Base-by-base conservation (phyloP, 2,797 vertebrate genomes). In the Catharus ustulatus region DNA sequence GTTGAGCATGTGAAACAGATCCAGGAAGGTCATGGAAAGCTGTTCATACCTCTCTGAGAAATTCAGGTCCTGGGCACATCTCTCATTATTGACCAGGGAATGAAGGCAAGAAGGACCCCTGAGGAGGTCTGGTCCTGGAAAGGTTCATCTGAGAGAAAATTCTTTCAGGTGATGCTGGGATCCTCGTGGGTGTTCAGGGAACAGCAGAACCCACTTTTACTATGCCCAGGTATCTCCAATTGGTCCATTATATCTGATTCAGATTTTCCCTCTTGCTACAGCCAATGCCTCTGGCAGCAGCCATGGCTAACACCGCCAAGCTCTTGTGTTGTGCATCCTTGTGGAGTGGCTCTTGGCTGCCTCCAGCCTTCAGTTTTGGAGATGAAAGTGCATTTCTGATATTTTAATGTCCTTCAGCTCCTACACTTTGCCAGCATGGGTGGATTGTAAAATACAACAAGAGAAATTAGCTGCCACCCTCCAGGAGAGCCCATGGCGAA, bases 331-430 rank as follows among this genome's bases (percentile, higher is more conserved):
- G 36, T 20, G 30, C 62, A 61, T 32, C 66, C 42, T 40, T 46
- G 38, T 7, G 4, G 34, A 38, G 48, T 26, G 71, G 71, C 63
- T 85, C 17, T 30, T 69, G 78, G 51, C 63, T 79, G 34, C 74
- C 55, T 95, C 58, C 57, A 91, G 63, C 82, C 62, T 81, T 71
- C 77, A 34, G n/a, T 19, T 76, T 80, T 59, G 57, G 36, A 87
- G 43, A 61, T 67, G 40, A 55, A 76, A 72, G 38, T 61, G 8
- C 51, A 15, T 48, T 80, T 52, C 40, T 74, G 64, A 29, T 38
- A 22, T 59, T 84, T 80, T 45, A 19, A 59, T 34, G 42, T 69
- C 64, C 66, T 0, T 67, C 64, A 85, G 59, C 43, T 89, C 61
- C 72, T 48, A 23, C 38, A 40, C 17, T 75, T 73, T 0, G 0